These are phyloP conservation scores for Drosophila suzukii DNA, from an alignment of 1,140 invertebrate genomes.

Conservation along the genomic window DNA sequence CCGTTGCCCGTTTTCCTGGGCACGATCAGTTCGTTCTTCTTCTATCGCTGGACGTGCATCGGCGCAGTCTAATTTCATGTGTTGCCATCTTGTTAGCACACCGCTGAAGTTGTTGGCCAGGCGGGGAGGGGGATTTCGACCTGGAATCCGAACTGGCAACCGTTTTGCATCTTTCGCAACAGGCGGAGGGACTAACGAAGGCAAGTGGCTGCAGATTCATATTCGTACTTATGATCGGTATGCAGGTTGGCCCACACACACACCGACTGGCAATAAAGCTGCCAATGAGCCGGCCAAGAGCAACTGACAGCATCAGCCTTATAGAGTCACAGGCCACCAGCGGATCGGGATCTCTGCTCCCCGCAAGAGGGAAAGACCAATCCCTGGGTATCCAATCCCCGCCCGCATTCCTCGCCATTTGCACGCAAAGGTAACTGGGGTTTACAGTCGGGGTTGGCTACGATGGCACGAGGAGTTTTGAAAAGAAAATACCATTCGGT, in stretches of 20 bases:
- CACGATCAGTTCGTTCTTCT: slow-evolving; percentile 73
- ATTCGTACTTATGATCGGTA: slow-evolving; percentile 79
- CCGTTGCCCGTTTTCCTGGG: slow-evolving; percentile 50
- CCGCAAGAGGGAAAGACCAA: slow-evolving; percentile 1
- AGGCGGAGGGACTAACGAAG: slow-evolving; percentile 61
- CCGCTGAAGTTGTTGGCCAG: slow-evolving; percentile 18
- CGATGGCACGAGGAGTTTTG: not conserved
- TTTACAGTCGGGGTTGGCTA: slow-evolving; percentile 21
- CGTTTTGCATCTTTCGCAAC: slow-evolving; percentile 79
- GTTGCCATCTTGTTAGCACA: slow-evolving; percentile 77
- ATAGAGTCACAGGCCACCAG: slow-evolving; percentile 72
- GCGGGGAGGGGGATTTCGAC: slow-evolving; percentile 4
- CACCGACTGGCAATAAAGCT: slow-evolving; percentile 63
- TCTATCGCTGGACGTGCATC: slow-evolving; percentile 78
- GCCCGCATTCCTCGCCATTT: slow-evolving; percentile 67
- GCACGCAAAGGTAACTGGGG: slow-evolving; percentile 57
- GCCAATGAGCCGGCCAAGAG: slow-evolving; percentile 73
- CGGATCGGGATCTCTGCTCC: slow-evolving; percentile 40
- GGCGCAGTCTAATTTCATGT: slow-evolving; percentile 81
- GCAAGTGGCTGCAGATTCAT: slow-evolving; percentile 74
- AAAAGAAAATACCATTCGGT: not conserved
- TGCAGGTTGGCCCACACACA: slow-evolving; percentile 60
- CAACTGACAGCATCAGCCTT: slow-evolving; percentile 75
- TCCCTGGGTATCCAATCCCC: slow-evolving; percentile 13
- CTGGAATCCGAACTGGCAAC: slow-evolving; percentile 26